A percentile compares a stretch with the other conserved stretches of the same genome.
phyloP scores from a whole-genome alignment of 1,140 invertebrate genomes.

The Phymastichus coffea region DNA sequence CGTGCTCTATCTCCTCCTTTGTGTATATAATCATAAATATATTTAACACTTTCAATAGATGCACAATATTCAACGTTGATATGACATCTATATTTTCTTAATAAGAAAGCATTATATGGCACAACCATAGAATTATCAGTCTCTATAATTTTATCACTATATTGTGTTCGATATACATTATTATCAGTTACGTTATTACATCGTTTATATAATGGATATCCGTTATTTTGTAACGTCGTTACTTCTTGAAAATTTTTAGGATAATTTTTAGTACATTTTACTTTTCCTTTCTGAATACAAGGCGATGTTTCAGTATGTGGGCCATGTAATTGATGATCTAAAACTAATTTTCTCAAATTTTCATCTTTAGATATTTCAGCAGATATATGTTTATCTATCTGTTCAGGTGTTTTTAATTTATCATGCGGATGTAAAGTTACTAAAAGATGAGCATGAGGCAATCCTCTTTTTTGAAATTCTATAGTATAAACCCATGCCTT shows the following conservation, averaged over 20 bases:
- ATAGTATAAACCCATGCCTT: background rate
- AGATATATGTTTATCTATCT: background rate
- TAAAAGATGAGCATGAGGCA: background rate
- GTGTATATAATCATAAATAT: background rate
- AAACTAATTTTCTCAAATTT: background rate
- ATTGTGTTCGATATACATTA: background rate
- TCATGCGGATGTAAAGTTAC: background rate
- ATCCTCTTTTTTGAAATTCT: constrained; percentile 1
- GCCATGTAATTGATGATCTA: background rate
- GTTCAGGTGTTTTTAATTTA: background rate
- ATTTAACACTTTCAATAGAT: background rate
- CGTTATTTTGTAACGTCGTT: background rate
- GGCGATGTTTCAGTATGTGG: background rate
- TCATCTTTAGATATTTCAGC: background rate
- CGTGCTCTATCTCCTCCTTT: background rate
- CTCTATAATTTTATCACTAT: background rate
- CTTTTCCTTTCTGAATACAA: background rate
- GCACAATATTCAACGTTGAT: constrained; percentile 1
- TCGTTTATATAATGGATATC: background rate
- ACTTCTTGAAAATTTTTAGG: background rate
- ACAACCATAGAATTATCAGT: constrained; percentile 13
- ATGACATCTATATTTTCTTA: constrained; percentile 16
- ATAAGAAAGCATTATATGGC: background rate
- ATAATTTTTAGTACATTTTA: background rate
- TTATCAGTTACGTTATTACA: background rate